Evolutionary conservation across 2,113 vertebrate species (phyloP).

Genomic region (Callospermophilus lateralis): DNA sequence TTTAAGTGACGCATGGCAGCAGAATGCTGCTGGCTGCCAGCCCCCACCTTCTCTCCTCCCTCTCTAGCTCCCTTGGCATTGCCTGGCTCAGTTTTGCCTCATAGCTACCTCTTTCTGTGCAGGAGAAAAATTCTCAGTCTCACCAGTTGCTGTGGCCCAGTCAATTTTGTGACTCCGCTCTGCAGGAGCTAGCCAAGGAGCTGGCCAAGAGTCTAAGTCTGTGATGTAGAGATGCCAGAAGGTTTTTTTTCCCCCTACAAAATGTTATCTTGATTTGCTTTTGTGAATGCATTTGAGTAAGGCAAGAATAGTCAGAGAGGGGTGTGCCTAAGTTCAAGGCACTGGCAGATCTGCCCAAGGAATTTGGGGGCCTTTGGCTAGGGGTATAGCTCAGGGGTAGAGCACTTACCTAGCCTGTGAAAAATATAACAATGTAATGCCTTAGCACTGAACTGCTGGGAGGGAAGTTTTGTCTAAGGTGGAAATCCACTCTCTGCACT

Average conservation of each 20-base stretch:
- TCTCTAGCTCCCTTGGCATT: too few species aligned
- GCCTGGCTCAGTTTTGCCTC: background rate
- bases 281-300: background rate
- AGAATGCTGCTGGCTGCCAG: background rate
- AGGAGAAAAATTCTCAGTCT: background rate
- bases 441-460: background rate
- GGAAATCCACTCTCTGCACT: fast-evolving
- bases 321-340: too few species aligned
- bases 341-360: background rate
- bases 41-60: background rate
- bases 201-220: background rate
- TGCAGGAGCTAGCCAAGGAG: background rate
- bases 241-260: background rate
- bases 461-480: background rate
- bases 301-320: background rate
- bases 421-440: background rate
- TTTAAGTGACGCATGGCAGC: slow-evolving; percentile 16
- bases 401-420: background rate
- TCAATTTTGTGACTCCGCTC: background rate
- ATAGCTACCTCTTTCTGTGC: background rate
- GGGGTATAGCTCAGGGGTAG: background rate
- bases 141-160: background rate
- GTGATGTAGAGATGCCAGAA: background rate
- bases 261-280: background rate
- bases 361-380: fast-evolving